Evolutionary conservation across 2,888 invertebrate species (phyloP), one percentile per base, ranked within the genome.

Genomic region (Branchellion lobata): DNA sequence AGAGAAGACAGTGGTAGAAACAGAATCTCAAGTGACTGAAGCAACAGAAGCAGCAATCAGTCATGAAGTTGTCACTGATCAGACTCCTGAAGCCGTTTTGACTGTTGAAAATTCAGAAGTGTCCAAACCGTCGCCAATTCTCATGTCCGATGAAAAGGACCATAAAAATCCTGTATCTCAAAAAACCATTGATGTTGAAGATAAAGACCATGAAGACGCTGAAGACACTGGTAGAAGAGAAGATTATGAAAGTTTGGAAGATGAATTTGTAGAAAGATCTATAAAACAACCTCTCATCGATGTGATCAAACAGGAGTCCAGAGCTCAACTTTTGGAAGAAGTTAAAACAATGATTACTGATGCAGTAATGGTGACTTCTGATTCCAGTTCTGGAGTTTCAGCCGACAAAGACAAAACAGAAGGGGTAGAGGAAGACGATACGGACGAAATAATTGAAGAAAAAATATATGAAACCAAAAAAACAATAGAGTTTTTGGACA

Each of bases 141-240:
- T n/a, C n/a, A n/a, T n/a, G n/a, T n/a, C n/a, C n/a, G 65, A 65
- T 14, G 29, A 14, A 27, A 27, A n/a, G 8, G 29, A n/a, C 8
- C 5, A 14, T 24, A 65, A 65, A 65, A n/a, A 8, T n/a, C 14
- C 11, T 8, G 29, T 27, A 14, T 8, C 11, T 65, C 14, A 65
- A 24, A n/a, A 69, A 69, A n/a, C 8, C 5, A 5, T 69, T 29
- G 34, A 34, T 3, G 14, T 27, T 5, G 69, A 69, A 31, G 11
- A 69, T 27, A 3, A 14, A 21, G 69, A 31, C 5, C 8, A 5
- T 5, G 31, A 69, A 34, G 69, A 69, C 5, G 21, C n/a, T 31
- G 69, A 24, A 69, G 69, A 69, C 8, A 69, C 31, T 34, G 14
- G 61, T 24, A 57, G 61, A 57, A 14, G 61, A 57, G 21, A 57